phyloP scores from a whole-genome alignment of 2,113 vertebrate genomes.

The Petromus typicus region DNA sequence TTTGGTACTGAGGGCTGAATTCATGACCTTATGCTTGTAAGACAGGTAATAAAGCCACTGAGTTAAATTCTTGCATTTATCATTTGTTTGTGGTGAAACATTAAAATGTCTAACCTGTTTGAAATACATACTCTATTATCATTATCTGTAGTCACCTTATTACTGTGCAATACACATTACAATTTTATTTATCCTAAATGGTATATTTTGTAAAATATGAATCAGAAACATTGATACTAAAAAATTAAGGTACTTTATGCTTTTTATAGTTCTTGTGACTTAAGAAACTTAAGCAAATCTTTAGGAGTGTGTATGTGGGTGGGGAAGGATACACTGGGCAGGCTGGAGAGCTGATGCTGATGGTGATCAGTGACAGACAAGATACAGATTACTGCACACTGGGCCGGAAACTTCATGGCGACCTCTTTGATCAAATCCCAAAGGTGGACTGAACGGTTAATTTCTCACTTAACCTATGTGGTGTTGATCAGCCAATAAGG shows the following conservation, averaged over 20 bases:
- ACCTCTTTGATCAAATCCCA: slow-evolving; percentile 84
- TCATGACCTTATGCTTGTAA: no score
- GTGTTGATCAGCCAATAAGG: slow-evolving; percentile 79
- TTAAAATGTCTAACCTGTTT: not conserved
- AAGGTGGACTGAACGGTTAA: slow-evolving; percentile 50
- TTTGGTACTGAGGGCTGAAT: no score
- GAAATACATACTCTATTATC: not conserved
- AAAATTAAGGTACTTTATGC: not conserved
- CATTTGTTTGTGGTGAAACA: not conserved
- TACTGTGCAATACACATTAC: not conserved
- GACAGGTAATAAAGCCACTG: no score
- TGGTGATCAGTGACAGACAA: slow-evolving; percentile 76
- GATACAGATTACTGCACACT: slow-evolving; percentile 67
- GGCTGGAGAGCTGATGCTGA: slow-evolving; percentile 18
- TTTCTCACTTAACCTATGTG: slow-evolving; percentile 41
- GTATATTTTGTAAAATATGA: not conserved
- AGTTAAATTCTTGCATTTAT: not conserved
- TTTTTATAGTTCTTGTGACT: not conserved
- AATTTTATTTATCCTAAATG: not conserved
- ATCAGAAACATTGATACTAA: not conserved
- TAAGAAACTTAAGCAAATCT: not conserved
- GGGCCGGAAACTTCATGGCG: slow-evolving; percentile 76
- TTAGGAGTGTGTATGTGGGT: accelerated
- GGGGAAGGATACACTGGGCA: not conserved
- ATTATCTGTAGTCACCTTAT: not conserved